Evolutionary conservation across 2,113 vertebrate species (phyloP), one percentile per base, ranked within the genome.

Genomic region (Tor tambroides): DNA sequence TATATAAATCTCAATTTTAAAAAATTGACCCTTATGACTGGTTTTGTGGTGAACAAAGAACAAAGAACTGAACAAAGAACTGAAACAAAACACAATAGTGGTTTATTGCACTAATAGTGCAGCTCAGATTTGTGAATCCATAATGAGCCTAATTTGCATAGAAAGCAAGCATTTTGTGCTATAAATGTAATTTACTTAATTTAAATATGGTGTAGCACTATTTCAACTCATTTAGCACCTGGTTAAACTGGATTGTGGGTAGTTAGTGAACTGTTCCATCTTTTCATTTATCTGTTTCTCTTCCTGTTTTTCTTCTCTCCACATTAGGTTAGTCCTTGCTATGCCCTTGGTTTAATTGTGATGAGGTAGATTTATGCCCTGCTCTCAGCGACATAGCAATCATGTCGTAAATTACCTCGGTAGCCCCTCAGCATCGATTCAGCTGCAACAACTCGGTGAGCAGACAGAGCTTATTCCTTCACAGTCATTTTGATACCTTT

Each of bases 321-420:
- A 19, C 30, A 59, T 80, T 12, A 85, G 10, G 86, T 14, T 26
- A 14, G 65, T 89, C 92, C 91, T 92, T 92, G 88, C 76, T 46
- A 30, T 90, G 91, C 88, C 93, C 94, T 94, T 93, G 93, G 87
- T 83, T 91, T 88, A 91, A 92, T 89, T 71, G 88, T 87, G 92
- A 92, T 91, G 90, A 90, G 88, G 86, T 86, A 87, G 92, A 94
- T 94, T 94, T 93, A 94, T 93, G 91, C 82, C 85, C 26, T 63
- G 59, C 91, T 91, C 86, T 89, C 65, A 87, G 93, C 59, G 89
- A 88, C 86, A 87, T 38, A 86, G 86, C 87, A 84, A 89, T 92
- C 88, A 71, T 91, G 91, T 90, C 90, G 89, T 94, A 94, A 94
- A 94, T 94, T 92, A 93, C 84, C 2, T 75, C 76, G 86, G 87